phyloP scores from a whole-genome alignment of 1,140 invertebrate species.

The Sitobion miscanthi region DNA sequence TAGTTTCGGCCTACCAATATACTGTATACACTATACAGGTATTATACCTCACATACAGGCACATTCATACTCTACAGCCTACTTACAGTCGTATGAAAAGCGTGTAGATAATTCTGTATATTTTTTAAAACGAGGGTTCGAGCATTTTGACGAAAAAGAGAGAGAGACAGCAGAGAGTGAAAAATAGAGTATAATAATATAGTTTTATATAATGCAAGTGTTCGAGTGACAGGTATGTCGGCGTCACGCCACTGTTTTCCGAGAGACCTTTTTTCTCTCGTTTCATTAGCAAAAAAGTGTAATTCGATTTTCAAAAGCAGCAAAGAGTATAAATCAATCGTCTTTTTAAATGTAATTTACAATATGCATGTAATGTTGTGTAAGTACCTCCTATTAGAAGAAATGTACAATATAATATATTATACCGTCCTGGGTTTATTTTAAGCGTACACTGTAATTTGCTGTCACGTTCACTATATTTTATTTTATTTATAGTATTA shows the following conservation, averaged over 20 bases:
- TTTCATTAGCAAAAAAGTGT: constrained; percentile 21
- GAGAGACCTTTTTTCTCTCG: background rate
- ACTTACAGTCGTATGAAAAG: background rate
- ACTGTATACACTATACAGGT: no score
- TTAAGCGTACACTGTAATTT: background rate
- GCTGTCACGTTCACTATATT: background rate
- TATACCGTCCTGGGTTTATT: background rate
- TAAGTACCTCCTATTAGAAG: background rate
- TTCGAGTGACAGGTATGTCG: background rate
- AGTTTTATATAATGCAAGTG: background rate
- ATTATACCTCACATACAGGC: no score
- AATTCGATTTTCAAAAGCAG: background rate
- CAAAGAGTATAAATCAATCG: constrained; percentile 5
- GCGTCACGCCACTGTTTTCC: background rate
- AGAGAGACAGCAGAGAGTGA: background rate
- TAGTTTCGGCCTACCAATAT: background rate
- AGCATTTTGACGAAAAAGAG: background rate
- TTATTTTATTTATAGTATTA: background rate
- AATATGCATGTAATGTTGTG: background rate
- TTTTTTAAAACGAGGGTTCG: background rate
- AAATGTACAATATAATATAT: background rate
- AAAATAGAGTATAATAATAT: constrained; percentile 4
- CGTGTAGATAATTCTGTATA: background rate
- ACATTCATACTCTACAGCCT: background rate
- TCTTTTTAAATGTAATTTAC: background rate